phyloP scores from a whole-genome alignment of 2,888 invertebrate species.

The Sarcophaga variegata region DNA sequence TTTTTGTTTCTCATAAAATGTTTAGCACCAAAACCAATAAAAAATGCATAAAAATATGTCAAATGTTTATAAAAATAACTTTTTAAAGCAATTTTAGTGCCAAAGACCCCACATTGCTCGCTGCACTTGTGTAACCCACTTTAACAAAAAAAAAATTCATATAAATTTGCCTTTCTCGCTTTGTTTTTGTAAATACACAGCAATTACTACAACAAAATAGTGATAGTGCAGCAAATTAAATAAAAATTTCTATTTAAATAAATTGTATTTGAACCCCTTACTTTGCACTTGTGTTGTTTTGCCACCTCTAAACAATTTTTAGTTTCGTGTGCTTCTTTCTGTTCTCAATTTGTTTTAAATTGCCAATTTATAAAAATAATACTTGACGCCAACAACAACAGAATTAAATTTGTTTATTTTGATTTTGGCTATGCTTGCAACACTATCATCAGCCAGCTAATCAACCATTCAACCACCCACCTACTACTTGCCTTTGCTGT shows the following conservation, averaged over 20 bases:
- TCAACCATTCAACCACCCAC: neutral
- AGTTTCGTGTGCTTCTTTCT: neutral
- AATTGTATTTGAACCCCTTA: conserved; percentile 14
- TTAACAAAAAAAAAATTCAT: neutral
- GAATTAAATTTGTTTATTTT: conserved; percentile 22
- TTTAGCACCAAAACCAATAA: too few relatives aligned
- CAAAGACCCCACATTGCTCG: conserved; percentile 57
- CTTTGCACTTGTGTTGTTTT: neutral
- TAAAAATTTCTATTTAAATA: conserved; percentile 21
- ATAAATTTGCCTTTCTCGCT: conserved; percentile 6
- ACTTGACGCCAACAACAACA: neutral
- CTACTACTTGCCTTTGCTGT: neutral
- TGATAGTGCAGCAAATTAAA: conserved; percentile 5
- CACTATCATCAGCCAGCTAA: conserved; percentile 15
- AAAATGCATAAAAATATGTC: too few relatives aligned
- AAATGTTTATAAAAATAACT: conserved; percentile 49
- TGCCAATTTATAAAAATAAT: conserved; percentile 44
- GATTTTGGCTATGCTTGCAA: neutral
- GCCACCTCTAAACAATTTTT: neutral
- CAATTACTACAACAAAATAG: neutral
- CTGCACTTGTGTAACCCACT: conserved; percentile 64
- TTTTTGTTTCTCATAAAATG: conserved; percentile 13
- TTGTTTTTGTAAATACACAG: neutral
- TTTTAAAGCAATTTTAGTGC: conserved; percentile 57
- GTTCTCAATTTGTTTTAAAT: conserved; percentile 56